Percentiles rank a stretch among this genome's conserved stretches.
These are phyloP conservation scores for Chironomus tentans DNA, from an alignment of 2,888 invertebrate genomes.

Conservation along the genomic window DNA sequence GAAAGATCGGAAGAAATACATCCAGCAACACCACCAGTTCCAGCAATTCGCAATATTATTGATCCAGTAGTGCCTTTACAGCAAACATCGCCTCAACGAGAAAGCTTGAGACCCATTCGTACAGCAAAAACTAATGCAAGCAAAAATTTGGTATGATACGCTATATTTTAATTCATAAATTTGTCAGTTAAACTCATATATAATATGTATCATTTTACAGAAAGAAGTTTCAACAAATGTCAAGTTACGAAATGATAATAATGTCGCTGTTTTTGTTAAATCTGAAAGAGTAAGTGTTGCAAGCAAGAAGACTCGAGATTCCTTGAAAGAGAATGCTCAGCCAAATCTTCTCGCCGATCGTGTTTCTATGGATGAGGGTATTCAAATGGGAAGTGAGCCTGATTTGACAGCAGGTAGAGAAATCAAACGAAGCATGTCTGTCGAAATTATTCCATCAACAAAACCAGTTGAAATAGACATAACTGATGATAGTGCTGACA, in stretches of 20 bases:
- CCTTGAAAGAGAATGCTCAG: background rate
- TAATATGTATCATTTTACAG: background rate
- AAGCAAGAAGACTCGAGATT: background rate
- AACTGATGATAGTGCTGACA: background rate
- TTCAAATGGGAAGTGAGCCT: background rate
- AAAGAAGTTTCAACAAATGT: background rate
- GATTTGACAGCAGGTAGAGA: background rate
- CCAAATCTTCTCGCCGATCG: background rate
- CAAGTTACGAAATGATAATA: constrained; percentile 18
- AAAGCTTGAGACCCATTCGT: background rate
- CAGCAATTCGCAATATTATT: background rate
- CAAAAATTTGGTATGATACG: constrained; percentile 1
- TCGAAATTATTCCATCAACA: background rate
- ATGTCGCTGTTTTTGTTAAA: background rate
- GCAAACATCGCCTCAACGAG: background rate
- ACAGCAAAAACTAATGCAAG: constrained; percentile 8
- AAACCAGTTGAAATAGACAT: constrained; percentile 13
- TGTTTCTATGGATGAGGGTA: background rate
- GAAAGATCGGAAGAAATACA: background rate
- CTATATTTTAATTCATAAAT: no score
- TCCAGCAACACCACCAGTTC: background rate
- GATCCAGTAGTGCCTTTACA: background rate
- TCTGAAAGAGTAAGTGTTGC: background rate
- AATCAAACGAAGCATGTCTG: background rate
- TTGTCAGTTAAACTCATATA: background rate